Evolutionary conservation across 2,888 invertebrate genomes (phyloP), one percentile per base, ranked within the genome.

Genomic region (Drosophila putrida): DNA sequence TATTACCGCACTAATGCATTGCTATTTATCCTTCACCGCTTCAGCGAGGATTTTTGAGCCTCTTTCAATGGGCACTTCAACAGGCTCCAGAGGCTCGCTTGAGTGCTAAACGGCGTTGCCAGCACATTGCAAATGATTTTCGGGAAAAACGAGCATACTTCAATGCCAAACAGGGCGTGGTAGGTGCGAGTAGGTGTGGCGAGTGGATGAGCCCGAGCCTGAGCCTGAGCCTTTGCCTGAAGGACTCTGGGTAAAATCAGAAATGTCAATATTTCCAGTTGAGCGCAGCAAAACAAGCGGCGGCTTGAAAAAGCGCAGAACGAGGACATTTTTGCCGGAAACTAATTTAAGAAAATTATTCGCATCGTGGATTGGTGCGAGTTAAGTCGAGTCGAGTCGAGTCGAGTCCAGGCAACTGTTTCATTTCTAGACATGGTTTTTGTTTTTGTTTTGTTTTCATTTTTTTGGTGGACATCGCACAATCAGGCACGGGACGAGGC

Each of bases 201-300:
- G 20, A 5, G 41, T 43, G 44, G 36, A 47, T 36, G 35, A 27
- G 53, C 13, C 41, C n/a, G n/a, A n/a, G n/a, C n/a, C n/a, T n/a
- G n/a, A n/a, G n/a, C n/a, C n/a, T n/a, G n/a, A 27, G 53, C 13
- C 41, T 20, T 73, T 77, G 73, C 75, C 69, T 55, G 51, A 49
- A 71, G 80, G 63, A 70, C 59, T 62, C 62, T 58, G 55, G 67
- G 35, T 33, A 64, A 74, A 79, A 70, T 75, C 82, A 69, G 75
- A 84, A 87, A 80, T 84, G 82, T 80, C 82, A 87, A 87, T 82
- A 74, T 68, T 84, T 84, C 78, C 84, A 84, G 82, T 80, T 84
- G 85, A 80, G 82, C 69, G 80, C 50, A 51, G 62, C 64, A 75
- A 73, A 82, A 84, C 71, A 87, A 84, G 82, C 67, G 71, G 66